Percentiles rank a stretch among this genome's conserved stretches.
These are phyloP conservation scores for Bombus waltoni DNA, from an alignment of 1,140 invertebrate genomes.

Conservation along the genomic window DNA sequence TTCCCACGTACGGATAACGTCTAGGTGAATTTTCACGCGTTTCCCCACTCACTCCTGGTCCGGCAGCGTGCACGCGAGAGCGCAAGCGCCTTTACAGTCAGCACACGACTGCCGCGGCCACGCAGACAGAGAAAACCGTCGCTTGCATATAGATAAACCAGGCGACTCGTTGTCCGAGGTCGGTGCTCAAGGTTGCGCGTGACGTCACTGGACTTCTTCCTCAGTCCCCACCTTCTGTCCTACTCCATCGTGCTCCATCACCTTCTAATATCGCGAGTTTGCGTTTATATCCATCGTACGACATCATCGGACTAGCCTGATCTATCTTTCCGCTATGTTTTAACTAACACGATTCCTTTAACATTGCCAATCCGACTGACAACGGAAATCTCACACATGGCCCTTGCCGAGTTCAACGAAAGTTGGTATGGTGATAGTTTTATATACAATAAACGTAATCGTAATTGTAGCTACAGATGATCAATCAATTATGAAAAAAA, in stretches of 20 bases:
- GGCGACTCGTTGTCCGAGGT: constrained; percentile 79
- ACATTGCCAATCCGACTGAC: background rate
- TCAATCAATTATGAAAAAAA: no score
- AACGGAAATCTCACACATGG: background rate
- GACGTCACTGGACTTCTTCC: constrained; percentile 76
- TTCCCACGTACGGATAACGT: constrained; percentile 33
- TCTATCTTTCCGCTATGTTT: constrained; percentile 22
- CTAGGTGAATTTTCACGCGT: constrained; percentile 49
- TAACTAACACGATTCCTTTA: background rate
- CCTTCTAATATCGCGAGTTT: constrained; percentile 66
- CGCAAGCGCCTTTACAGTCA: constrained; percentile 53
- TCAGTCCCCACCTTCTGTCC: constrained; percentile 48
- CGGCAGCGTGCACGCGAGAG: constrained; percentile 57
- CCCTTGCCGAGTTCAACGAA: no score
- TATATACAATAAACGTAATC: no score
- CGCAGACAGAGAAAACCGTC: constrained; percentile 59
- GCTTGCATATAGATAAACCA: constrained; percentile 72
- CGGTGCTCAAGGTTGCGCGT: constrained; percentile 79
- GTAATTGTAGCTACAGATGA: no score
- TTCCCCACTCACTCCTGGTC: constrained; percentile 1
- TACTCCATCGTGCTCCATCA: constrained; percentile 38
- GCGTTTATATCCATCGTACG: constrained; percentile 58
- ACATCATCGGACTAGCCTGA: background rate
- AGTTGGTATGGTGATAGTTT: no score
- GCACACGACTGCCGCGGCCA: constrained; percentile 42